phyloP scores from a whole-genome alignment of 2,113 vertebrate genomes.

The Trematocara macrostoma region DNA sequence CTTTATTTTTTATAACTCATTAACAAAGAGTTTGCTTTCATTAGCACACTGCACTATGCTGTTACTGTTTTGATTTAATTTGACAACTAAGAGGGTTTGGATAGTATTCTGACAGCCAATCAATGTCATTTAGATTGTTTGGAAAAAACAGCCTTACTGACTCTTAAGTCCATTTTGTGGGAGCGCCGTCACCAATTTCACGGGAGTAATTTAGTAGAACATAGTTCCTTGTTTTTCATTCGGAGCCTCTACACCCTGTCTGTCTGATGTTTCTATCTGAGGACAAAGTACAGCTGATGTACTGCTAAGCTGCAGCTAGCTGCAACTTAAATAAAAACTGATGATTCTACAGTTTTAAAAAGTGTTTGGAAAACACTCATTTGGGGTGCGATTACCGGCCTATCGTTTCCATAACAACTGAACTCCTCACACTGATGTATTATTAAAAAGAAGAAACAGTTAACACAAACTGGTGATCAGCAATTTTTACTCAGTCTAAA shows the following conservation, averaged over 20 bases:
- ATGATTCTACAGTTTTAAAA: background rate
- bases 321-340: background rate
- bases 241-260: background rate
- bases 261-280: background rate
- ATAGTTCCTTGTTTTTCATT: background rate
- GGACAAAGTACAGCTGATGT: background rate
- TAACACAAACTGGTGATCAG: background rate
- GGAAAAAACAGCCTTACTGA: background rate
- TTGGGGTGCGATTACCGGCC: background rate
- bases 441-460: background rate
- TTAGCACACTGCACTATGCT: background rate
- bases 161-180: background rate
- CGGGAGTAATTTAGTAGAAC: constrained; percentile 9
- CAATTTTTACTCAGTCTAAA: background rate
- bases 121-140: constrained; percentile 5
- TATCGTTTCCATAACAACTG: background rate
- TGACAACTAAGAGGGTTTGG: constrained; percentile 3
- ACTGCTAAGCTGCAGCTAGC: background rate
- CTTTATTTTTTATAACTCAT: background rate
- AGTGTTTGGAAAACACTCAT: background rate
- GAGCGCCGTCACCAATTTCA: background rate
- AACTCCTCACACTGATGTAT: background rate
- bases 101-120: background rate
- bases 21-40: background rate
- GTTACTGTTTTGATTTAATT: constrained; percentile 9